Evolutionary conservation across 2,888 invertebrate species (phyloP).

Genomic region (Schizaphis graminum): DNA sequence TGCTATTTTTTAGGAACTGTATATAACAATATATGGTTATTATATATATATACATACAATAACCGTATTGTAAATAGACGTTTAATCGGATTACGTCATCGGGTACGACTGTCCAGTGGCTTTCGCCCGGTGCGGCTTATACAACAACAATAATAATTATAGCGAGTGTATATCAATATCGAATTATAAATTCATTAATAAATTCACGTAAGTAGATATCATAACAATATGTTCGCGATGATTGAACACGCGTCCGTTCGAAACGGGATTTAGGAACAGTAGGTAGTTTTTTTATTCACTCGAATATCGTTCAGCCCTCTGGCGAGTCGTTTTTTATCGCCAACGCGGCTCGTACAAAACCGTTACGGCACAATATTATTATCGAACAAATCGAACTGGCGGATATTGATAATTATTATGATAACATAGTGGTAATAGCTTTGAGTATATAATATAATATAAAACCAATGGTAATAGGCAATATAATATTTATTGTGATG

Average conservation of each 20-base stretch:
- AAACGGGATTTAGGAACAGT: conserved; percentile 6
- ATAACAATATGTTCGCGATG: not conserved
- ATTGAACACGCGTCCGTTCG: not conserved
- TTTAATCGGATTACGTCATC: conserved; percentile 15
- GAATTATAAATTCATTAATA: not conserved
- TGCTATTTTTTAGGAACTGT: no score
- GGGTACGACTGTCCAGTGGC: not conserved
- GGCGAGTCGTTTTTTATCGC: not conserved
- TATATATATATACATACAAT: not conserved
- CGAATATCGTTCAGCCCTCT: not conserved
- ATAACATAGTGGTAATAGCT: not conserved
- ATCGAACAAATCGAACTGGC: not conserved
- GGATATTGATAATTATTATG: not conserved
- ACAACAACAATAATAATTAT: conserved; percentile 26
- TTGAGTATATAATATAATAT: not conserved
- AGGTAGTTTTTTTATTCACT: not conserved
- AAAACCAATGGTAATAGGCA: not conserved
- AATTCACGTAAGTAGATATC: not conserved
- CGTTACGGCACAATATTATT: not conserved
- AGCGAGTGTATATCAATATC: not conserved
- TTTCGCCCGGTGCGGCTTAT: conserved; percentile 28
- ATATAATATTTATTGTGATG: not conserved
- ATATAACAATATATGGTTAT: no score
- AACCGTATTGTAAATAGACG: not conserved
- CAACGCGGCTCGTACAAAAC: not conserved